Evolutionary conservation across 1,140 invertebrate species (phyloP).

Genomic region (Palaemon carinicauda): DNA sequence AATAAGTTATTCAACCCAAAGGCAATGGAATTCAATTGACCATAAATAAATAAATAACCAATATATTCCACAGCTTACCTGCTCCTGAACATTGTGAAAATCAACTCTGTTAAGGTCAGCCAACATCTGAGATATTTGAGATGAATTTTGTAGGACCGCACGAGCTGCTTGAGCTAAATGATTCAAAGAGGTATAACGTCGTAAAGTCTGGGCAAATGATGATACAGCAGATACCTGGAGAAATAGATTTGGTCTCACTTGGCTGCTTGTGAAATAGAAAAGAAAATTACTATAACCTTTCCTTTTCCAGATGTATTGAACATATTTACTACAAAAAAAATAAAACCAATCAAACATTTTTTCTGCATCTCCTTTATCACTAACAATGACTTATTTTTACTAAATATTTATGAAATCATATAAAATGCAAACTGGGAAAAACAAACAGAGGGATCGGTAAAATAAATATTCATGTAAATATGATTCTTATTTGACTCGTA

Average conservation of each 20-base stretch:
- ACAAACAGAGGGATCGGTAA: no score
- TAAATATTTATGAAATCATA: no score
- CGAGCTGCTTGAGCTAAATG: conserved; percentile 96
- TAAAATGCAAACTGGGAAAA: no score
- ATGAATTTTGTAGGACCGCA: conserved; percentile 93
- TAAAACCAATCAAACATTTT: no score
- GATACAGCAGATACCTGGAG: conserved; percentile 77
- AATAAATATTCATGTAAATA: no score
- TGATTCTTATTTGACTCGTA: no score
- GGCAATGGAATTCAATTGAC: neutral
- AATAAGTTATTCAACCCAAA: neutral
- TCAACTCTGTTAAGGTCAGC: conserved; percentile 96
- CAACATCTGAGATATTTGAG: conserved; percentile 97
- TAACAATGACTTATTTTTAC: no score
- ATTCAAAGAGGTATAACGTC: conserved; percentile 97
- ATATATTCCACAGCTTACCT: conserved; percentile 71
- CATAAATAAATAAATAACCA: neutral
- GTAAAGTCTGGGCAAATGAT: conserved; percentile 92
- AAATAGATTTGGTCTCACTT: no score
- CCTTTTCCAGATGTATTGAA: no score
- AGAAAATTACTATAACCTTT: neutral
- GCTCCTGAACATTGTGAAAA: conserved; percentile 93
- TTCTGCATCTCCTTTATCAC: no score
- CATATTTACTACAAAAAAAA: no score
- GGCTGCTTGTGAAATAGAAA: neutral